Percentiles rank a stretch among this genome's conserved stretches.
phyloP scores from a whole-genome alignment of 2,888 invertebrate genomes.

The Tetheella fluctuosa region DNA sequence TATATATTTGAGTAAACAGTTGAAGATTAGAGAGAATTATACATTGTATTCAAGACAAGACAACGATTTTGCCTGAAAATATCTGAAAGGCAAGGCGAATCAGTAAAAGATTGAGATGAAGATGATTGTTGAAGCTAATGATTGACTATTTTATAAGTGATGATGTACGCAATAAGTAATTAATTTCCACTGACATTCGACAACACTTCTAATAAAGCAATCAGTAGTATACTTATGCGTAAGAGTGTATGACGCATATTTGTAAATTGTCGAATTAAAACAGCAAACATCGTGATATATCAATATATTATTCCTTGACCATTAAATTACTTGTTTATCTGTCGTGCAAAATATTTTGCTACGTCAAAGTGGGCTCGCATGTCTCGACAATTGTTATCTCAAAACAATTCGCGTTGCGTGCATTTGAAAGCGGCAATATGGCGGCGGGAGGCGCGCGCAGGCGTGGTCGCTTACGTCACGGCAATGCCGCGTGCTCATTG shows the following conservation, averaged over 20 bases:
- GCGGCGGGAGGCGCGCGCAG: slow-evolving; percentile 81
- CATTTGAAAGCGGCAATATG: slow-evolving; percentile 65
- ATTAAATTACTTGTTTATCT: slow-evolving; percentile 38
- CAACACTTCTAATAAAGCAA: not conserved
- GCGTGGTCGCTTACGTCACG: slow-evolving; percentile 82
- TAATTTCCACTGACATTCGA: not conserved
- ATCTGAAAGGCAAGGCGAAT: too few species aligned
- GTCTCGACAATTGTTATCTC: slow-evolving; percentile 43
- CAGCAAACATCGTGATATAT: slow-evolving; percentile 33
- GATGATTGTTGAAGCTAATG: too few species aligned
- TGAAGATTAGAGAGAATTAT: too few species aligned
- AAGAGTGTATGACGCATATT: slow-evolving; percentile 27
- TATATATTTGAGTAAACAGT: too few species aligned
- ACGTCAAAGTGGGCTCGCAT: slow-evolving; percentile 46
- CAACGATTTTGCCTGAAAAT: too few species aligned
- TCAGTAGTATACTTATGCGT: slow-evolving; percentile 17
- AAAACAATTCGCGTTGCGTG: slow-evolving; percentile 50
- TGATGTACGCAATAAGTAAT: slow-evolving; percentile 1
- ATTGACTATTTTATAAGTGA: too few species aligned
- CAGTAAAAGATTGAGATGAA: too few species aligned
- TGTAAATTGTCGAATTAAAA: slow-evolving; percentile 38
- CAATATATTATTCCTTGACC: slow-evolving; percentile 47
- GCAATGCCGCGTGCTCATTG: slow-evolving; percentile 60
- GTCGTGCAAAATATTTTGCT: slow-evolving; percentile 18
- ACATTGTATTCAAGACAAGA: not conserved